Conservation (phyloP, 2,113 vertebrate species). For the Oryzias javanicus region DNA sequence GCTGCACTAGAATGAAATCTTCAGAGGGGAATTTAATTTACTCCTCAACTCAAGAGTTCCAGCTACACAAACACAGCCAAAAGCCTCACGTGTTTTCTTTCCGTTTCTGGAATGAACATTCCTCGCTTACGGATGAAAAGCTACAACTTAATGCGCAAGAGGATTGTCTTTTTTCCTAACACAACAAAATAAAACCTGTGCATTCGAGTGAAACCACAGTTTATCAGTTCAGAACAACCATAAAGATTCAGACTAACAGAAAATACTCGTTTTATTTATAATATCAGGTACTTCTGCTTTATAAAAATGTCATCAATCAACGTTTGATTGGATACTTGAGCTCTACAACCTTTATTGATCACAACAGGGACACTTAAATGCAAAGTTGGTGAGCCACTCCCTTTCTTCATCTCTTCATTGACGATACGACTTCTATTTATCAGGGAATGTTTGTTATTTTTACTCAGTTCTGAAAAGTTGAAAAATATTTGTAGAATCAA, state of each 20-base stretch:
- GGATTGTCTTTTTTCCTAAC: neutral
- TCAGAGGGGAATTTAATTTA: slow-evolving; percentile 3
- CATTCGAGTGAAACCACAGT: slow-evolving; percentile 8
- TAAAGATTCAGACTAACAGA: slow-evolving; percentile 18
- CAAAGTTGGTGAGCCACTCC: neutral
- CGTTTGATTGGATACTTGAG: neutral
- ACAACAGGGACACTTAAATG: neutral
- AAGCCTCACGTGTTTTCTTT: no score
- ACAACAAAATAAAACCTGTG: neutral
- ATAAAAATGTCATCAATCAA: slow-evolving; percentile 1
- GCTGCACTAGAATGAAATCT: slow-evolving; percentile 15
- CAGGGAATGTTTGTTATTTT: neutral
- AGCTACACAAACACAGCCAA: no score
- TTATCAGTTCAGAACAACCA: slow-evolving; percentile 31
- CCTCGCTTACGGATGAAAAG: no score
- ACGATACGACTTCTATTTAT: neutral
- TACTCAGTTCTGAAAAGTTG: neutral
- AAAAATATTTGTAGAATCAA: no score
- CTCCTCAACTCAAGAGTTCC: neutral
- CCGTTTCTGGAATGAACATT: no score
- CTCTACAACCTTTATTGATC: neutral
- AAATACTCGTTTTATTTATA: neutral
- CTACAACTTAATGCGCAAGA: no score
- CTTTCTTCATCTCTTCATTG: neutral
- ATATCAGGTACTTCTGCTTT: neutral